Evolutionary conservation across 1,140 invertebrate species (phyloP).

Genomic region (Lepidurus packardi): DNA sequence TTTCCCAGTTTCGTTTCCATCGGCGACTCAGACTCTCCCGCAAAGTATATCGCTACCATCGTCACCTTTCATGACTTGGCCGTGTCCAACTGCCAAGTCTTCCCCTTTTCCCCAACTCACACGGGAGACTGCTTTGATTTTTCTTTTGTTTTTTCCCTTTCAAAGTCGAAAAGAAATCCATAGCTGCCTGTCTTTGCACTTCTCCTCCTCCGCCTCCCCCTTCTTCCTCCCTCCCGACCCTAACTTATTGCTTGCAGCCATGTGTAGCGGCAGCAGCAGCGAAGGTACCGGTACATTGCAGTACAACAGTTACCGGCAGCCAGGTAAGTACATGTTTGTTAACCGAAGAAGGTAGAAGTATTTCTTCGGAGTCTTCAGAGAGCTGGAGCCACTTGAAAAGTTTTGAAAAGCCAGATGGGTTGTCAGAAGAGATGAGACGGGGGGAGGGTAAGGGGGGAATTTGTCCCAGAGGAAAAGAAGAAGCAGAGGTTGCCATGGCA

Average conservation of each 20-base stretch:
- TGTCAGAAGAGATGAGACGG: background rate
- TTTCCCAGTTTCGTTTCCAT: background rate
- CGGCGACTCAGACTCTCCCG: background rate
- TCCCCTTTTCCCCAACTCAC: too few species aligned
- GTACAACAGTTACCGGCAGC: too few species aligned
- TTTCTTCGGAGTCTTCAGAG: too few species aligned
- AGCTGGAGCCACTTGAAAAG: too few species aligned
- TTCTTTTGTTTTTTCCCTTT: conserved; percentile 20
- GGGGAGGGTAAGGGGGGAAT: background rate
- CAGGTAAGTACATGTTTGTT: too few species aligned
- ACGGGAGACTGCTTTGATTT: background rate
- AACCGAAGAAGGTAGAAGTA: too few species aligned
- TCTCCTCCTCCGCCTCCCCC: background rate
- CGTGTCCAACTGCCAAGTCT: background rate
- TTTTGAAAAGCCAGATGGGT: too few species aligned
- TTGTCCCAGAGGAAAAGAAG: background rate
- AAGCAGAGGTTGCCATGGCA: background rate
- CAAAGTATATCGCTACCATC: background rate
- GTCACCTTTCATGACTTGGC: background rate
- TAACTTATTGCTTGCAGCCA: too few species aligned
- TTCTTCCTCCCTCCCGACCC: too few species aligned
- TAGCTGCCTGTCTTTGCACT: background rate
- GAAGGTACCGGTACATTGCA: too few species aligned
- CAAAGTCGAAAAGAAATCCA: background rate
- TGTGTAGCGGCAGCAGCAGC: too few species aligned